Conservation (phyloP, 2,113 vertebrate species). For the Pomatorhinus ruficollis region DNA sequence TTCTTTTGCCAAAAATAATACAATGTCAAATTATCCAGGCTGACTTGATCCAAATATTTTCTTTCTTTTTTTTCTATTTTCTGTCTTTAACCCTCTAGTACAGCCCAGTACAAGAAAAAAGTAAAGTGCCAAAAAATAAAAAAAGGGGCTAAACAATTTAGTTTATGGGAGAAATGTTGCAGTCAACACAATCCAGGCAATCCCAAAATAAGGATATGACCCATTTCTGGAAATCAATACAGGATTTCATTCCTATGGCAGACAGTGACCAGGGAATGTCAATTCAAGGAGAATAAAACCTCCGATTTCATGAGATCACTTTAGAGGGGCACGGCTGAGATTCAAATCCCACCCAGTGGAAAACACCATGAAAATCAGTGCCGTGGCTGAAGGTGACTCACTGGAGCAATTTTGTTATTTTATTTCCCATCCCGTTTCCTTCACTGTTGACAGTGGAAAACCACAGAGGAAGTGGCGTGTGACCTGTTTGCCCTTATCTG, state of each 20-base stretch:
- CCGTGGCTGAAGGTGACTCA: neutral
- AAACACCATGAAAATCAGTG: neutral
- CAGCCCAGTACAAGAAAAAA: neutral
- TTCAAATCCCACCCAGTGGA: neutral
- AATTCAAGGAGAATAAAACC: neutral
- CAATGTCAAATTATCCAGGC: neutral
- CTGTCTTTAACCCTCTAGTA: neutral
- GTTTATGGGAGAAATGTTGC: neutral
- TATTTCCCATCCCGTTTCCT: neutral
- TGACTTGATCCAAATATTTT: neutral
- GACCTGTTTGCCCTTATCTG: neutral
- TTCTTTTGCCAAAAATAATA: neutral
- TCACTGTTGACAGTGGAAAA: neutral
- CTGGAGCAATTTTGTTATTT: neutral
- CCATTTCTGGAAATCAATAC: neutral
- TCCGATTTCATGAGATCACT: neutral
- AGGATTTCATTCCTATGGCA: neutral
- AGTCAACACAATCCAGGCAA: neutral
- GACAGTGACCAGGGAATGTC: neutral
- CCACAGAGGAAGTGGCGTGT: neutral
- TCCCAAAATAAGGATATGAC: neutral
- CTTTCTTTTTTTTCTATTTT: fast-evolving
- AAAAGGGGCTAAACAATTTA: neutral
- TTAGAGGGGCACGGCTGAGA: neutral
- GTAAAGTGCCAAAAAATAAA: fast-evolving